Base-by-base conservation (phyloP, 2,797 vertebrate species). In the Anguilla obscura region DNA sequence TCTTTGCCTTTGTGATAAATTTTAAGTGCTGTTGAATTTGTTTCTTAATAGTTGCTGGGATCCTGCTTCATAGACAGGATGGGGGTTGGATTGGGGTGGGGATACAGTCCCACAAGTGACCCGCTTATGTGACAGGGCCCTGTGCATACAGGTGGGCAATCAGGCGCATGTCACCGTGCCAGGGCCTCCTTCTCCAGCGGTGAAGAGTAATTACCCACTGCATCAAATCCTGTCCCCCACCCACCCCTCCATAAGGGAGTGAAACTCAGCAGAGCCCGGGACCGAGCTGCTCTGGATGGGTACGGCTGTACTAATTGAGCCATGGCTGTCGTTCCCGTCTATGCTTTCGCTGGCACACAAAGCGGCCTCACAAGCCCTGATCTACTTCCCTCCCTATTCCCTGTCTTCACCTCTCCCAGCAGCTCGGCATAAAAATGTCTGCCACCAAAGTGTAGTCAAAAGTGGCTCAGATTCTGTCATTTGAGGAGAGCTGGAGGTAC, bases 121-220 rank as follows among this genome's bases (percentile, higher is more conserved):
- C 89, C 88, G 84, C 88, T 71, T 89, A 58, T 88, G 71, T 92
- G 92, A 91, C 89, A 92, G 91, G 88, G 90, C 69, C 83, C 90
- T 92, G 91, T 7, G 88, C 89, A 89, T 91, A 90, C 88, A 84
- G 87, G 89, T 88, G 91, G 86, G 90, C 91, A 91, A 91, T 91
- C 90, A 91, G 88, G 86, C 89, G 89, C 86, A 86, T 89, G 90
- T 91, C 91, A 93, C 91, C 89, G 90, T 87, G 91, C 90, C 50
- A 82, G 89, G 91, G 88, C 86, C 80, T 85, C 88, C 90, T 89
- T 91, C 89, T 89, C 85, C 33, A 86, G 88, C 86, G 89, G 88
- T 82, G 27, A 90, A 92, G 91, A 92, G 90, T 91, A 93, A 94
- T 94, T 94, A 91, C 88, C 88, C 90, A 90, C 88, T 69, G 69